A percentile compares a stretch with the other conserved stretches of the same genome.
Conservation (phyloP, 2,113 vertebrate species). For the Corythaixoides concolor region DNA sequence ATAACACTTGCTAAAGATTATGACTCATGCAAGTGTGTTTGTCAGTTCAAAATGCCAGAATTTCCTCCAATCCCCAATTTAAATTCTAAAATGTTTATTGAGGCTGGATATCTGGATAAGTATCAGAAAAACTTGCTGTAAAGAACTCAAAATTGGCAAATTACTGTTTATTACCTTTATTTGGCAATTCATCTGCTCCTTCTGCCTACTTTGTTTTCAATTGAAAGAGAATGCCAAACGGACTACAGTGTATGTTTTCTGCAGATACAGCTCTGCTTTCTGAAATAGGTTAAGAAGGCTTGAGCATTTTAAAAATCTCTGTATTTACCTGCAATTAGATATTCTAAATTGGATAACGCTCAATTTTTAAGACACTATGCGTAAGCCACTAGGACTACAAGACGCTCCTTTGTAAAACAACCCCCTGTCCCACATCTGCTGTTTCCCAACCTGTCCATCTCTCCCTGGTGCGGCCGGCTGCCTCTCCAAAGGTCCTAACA, state of each 20-base stretch:
- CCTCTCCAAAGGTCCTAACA: background rate
- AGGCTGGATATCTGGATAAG: background rate
- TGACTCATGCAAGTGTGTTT: background rate
- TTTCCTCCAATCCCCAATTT: background rate
- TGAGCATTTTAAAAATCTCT: background rate
- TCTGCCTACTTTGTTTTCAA: background rate
- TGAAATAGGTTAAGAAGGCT: background rate
- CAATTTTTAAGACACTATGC: background rate
- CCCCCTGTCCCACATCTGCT: background rate
- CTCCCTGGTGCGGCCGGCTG: background rate
- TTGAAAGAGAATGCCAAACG: background rate
- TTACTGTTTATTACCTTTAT: background rate
- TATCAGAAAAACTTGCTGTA: background rate
- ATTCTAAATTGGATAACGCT: background rate
- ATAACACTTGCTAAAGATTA: background rate
- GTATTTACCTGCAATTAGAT: background rate
- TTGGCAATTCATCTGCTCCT: background rate
- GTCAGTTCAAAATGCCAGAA: background rate
- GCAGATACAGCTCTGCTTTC: background rate
- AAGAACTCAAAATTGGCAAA: background rate
- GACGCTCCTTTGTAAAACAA: background rate
- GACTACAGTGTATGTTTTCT: background rate
- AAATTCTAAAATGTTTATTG: background rate
- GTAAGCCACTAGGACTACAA: background rate
- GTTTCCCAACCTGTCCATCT: background rate